These are phyloP conservation scores for Cassiopea xamachana DNA, from an alignment of 30 jellyfish, hydroid and myxozoan species.

Conservation along the genomic window DNA sequence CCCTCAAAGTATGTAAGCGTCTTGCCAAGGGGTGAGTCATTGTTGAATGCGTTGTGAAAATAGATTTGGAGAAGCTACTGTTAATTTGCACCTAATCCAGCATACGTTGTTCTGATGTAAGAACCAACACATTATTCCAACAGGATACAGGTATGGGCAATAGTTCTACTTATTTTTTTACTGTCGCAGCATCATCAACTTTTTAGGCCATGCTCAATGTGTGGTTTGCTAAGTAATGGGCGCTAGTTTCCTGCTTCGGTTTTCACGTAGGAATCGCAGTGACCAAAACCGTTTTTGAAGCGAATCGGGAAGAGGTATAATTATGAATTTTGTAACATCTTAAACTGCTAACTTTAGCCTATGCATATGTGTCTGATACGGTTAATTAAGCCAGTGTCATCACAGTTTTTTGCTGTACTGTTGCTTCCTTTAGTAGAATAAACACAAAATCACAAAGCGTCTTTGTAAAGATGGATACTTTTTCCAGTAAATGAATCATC, in stretches of 20 bases:
- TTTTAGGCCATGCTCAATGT: slow-evolving; percentile 19
- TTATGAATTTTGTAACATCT: neutral
- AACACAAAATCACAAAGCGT: no score
- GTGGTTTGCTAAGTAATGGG: neutral
- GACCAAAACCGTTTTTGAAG: neutral
- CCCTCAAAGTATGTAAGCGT: slow-evolving; percentile 66
- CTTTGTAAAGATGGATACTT: no score
- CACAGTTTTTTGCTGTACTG: neutral
- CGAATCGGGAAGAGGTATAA: neutral
- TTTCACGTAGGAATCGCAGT: neutral
- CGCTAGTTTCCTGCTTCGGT: slow-evolving; percentile 4
- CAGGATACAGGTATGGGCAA: neutral
- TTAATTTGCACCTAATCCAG: neutral
- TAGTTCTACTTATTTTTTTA: neutral
- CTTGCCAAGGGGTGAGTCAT: slow-evolving; percentile 65
- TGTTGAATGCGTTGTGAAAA: neutral
- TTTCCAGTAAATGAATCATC: no score
- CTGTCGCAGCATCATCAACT: neutral
- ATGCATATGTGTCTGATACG: no score
- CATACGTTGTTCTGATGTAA: neutral
- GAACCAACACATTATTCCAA: neutral
- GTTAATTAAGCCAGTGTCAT: no score
- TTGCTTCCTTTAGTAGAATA: no score
- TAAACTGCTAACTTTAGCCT: no score
- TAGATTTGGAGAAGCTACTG: neutral